A percentile compares a stretch with the other conserved stretches of the same genome.
Evolutionary conservation across 2,888 invertebrate species (phyloP).

Genomic region (Diplazon laetatorius): DNA sequence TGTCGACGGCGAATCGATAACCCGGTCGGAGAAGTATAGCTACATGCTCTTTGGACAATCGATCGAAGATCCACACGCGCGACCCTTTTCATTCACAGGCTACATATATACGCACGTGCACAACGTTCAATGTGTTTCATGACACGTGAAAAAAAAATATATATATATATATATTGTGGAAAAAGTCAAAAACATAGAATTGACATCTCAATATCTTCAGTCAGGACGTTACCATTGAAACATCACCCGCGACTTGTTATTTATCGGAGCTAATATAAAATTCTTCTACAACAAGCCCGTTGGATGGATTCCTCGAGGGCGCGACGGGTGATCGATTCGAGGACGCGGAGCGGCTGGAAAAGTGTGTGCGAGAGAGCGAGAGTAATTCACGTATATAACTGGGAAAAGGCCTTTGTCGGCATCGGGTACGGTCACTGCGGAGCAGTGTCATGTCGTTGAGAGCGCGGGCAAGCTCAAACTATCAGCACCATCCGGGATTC

Average conservation of each 20-base stretch:
- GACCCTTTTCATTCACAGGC: background rate
- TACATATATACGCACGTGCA: background rate
- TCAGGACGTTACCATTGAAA: too few relatives aligned
- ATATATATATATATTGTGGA: too few relatives aligned
- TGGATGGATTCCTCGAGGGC: too few relatives aligned
- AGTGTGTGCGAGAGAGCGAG: slow-evolving; percentile 26
- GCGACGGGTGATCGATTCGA: background rate
- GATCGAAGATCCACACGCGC: background rate
- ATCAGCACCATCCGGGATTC: slow-evolving; percentile 6
- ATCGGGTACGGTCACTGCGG: slow-evolving; percentile 32
- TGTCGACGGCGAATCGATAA: slow-evolving; percentile 36
- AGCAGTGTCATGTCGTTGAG: slow-evolving; percentile 9
- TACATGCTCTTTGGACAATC: background rate
- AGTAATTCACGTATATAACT: slow-evolving; percentile 45
- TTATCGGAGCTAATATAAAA: too few relatives aligned
- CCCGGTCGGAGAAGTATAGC: too few relatives aligned
- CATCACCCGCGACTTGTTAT: too few relatives aligned
- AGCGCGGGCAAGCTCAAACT: slow-evolving; percentile 16
- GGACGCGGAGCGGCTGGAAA: slow-evolving; percentile 6
- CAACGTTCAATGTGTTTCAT: background rate
- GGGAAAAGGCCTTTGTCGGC: slow-evolving; percentile 40
- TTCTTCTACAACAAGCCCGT: too few relatives aligned
- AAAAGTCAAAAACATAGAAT: too few relatives aligned
- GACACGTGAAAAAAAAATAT: background rate
- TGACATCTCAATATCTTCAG: too few relatives aligned